phyloP scores from a whole-genome alignment of 2,113 vertebrate genomes.

The Xyliphius kryptos region DNA sequence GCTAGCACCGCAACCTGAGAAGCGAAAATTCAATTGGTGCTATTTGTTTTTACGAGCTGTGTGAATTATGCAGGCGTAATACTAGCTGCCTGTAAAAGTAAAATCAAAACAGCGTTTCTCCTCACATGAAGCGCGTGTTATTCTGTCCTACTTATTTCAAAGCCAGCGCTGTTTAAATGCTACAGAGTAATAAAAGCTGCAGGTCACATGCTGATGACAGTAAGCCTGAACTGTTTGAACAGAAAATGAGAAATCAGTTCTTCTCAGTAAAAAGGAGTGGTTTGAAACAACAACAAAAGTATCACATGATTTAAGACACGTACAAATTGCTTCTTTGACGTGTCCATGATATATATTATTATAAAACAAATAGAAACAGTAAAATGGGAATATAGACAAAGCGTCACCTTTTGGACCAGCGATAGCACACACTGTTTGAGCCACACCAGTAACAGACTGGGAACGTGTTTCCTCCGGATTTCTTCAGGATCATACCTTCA shows the following conservation, averaged over 20 bases:
- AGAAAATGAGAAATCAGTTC: conserved; percentile 16
- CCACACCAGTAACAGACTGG: conserved; percentile 51
- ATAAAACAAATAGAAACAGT: neutral
- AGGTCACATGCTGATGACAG: conserved; percentile 31
- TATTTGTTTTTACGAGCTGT: conserved; percentile 44
- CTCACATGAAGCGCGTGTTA: conserved; percentile 34
- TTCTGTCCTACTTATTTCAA: conserved; percentile 40
- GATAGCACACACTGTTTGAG: conserved; percentile 47
- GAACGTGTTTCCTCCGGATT: conserved; percentile 46
- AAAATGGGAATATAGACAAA: neutral
- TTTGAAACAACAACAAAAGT: conserved; percentile 7
- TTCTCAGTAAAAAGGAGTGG: conserved; percentile 16
- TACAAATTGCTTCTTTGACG: neutral
- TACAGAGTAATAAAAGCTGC: neutral
- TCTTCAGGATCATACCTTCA: conserved; percentile 47
- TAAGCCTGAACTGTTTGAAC: conserved; percentile 25
- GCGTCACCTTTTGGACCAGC: conserved; percentile 48
- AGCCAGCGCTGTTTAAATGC: conserved; percentile 26
- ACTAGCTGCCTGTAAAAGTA: conserved; percentile 36
- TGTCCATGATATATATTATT: neutral
- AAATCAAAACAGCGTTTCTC: conserved; percentile 34
- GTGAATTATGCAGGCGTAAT: conserved; percentile 44
- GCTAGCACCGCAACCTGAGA: conserved; percentile 31
- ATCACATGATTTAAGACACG: neutral
- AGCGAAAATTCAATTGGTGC: conserved; percentile 29